A percentile compares a stretch with the other conserved stretches of the same genome.
Evolutionary conservation across 2,113 vertebrate species (phyloP).

Genomic region (Ancistrus triradiatus): DNA sequence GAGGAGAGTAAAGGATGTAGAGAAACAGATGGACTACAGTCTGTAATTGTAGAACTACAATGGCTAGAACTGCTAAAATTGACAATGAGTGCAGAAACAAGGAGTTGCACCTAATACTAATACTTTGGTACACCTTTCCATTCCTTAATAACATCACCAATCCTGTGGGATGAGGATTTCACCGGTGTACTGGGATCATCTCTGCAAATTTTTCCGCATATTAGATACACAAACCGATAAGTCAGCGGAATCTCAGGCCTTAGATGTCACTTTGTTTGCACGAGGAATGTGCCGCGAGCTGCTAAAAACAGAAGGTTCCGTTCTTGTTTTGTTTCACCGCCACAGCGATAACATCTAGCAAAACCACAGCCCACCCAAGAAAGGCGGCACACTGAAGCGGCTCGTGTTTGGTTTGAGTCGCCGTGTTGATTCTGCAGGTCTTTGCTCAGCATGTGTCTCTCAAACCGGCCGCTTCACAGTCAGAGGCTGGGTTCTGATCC

Average conservation of each 20-base stretch:
- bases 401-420: slow-evolving; percentile 17
- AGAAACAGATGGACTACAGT: too few relatives aligned
- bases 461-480: background rate
- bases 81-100: too few relatives aligned
- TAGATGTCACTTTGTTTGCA: slow-evolving; percentile 3
- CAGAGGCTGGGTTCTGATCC: slow-evolving; percentile 12
- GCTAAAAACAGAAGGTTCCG: slow-evolving; percentile 10
- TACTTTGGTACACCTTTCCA: too few relatives aligned
- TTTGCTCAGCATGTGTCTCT: slow-evolving; percentile 10
- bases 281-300: background rate
- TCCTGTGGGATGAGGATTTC: too few relatives aligned
- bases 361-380: slow-evolving; percentile 15
- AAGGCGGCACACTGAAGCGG: background rate
- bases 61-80: too few relatives aligned
- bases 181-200: too few relatives aligned
- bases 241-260: background rate
- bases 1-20: too few relatives aligned
- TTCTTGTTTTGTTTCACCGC: background rate
- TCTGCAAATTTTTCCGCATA: too few relatives aligned
- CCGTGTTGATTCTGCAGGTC: background rate
- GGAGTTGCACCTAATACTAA: too few relatives aligned
- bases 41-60: too few relatives aligned
- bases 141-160: too few relatives aligned
- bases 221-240: background rate
- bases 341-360: slow-evolving; percentile 10